Conservation (phyloP, 2,797 vertebrate species). For the Mallotus villosus region DNA sequence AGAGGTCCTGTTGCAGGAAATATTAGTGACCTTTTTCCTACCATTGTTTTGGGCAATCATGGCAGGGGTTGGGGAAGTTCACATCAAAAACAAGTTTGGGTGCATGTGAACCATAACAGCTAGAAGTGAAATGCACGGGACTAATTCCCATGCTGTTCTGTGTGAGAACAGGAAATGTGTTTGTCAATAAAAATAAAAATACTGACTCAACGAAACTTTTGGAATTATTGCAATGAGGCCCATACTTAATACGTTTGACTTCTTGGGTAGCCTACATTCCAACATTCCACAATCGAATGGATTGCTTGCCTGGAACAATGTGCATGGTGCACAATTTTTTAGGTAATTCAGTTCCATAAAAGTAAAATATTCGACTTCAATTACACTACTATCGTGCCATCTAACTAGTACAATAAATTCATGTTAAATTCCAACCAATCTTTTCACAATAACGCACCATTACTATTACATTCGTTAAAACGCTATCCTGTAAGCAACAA, state of each 20-base stretch:
- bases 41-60: conserved; percentile 63
- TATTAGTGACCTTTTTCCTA: conserved; percentile 66
- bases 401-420: too few species aligned
- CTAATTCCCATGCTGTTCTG: neutral
- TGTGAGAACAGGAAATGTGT: neutral
- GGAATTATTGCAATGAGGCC: neutral
- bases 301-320: neutral
- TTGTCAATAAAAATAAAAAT: neutral
- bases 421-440: too few species aligned
- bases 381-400: too few species aligned
- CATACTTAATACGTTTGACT: neutral
- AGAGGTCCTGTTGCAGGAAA: conserved; percentile 67
- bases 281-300: neutral
- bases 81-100: conserved; percentile 35
- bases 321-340: too few species aligned
- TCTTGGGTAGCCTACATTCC: neutral
- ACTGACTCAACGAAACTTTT: neutral
- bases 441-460: too few species aligned
- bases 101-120: conserved; percentile 10
- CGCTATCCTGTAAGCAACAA: too few species aligned
- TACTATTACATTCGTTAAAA: too few species aligned
- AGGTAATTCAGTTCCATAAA: neutral
- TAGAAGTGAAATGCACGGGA: neutral
- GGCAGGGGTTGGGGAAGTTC: conserved; percentile 37
- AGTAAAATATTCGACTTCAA: too few species aligned